These are phyloP conservation scores for Alloplasta piceator DNA, from an alignment of 2,888 invertebrate genomes.

Conservation along the genomic window DNA sequence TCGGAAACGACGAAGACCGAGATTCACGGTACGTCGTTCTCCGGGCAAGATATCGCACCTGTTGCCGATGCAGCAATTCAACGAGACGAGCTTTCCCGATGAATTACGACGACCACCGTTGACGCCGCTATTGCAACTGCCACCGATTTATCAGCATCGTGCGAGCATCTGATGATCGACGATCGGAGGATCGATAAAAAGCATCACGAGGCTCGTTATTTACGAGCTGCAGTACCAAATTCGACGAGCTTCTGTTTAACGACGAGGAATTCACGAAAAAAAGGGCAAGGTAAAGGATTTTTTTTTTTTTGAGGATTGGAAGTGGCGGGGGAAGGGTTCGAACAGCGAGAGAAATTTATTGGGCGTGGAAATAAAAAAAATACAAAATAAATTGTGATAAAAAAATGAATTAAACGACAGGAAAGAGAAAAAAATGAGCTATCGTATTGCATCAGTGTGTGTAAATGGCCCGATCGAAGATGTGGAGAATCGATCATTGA, in stretches of 20 bases:
- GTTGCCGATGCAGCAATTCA: conserved; percentile 83
- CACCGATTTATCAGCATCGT: conserved; percentile 81
- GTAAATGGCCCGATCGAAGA: conserved; percentile 3
- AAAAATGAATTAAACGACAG: conserved; percentile 41
- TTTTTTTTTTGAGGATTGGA: conserved; percentile 17
- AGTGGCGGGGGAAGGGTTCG: conserved; percentile 7
- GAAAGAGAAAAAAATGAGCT: neutral
- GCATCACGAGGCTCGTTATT: conserved; percentile 67
- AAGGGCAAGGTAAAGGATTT: neutral
- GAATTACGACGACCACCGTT: conserved; percentile 77
- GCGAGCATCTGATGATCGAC: conserved; percentile 81
- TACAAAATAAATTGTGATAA: conserved; percentile 59
- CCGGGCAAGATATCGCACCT: conserved; percentile 85
- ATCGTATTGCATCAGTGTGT: no score
- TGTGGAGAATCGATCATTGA: conserved; percentile 2
- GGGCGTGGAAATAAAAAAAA: conserved; percentile 18
- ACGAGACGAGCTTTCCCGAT: conserved; percentile 73
- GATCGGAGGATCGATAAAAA: conserved; percentile 62
- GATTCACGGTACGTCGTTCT: conserved; percentile 85
- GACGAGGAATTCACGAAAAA: neutral
- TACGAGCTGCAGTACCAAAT: conserved; percentile 65
- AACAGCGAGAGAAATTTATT: conserved; percentile 12
- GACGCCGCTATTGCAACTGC: conserved; percentile 79
- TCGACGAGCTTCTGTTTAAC: conserved; percentile 67
- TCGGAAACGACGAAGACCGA: conserved; percentile 81